Base-by-base conservation (phyloP, 1,140 invertebrate species). In the Nebria ingens region DNA sequence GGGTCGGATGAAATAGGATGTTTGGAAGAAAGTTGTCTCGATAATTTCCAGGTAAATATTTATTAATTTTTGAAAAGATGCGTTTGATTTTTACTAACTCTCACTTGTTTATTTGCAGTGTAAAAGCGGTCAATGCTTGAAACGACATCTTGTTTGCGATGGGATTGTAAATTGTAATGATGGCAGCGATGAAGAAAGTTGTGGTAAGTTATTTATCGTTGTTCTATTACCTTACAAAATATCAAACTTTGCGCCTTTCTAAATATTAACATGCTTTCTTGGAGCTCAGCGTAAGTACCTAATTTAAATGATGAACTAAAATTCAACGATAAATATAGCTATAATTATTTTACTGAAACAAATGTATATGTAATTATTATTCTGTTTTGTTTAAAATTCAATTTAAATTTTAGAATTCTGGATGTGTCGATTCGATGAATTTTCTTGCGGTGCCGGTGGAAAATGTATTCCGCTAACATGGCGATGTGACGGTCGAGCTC, bases 61-160 rank as follows among this genome's bases (percentile, higher is more conserved):
- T 4, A 34, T 12, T 21, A 50, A 2, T 52, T 51, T 4, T 21
- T 56, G 13, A 22, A 15, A 45, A 4, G 21, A 29, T 29, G 4
- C 4, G 25, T 29, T 29, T 29, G 13, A 49, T 4, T 49, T 49
- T 49, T 6, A 6, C 12, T 13, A 52, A 55, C 51, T 52, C 53
- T 53, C 21, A 19, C 19, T 54, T 56, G 19, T 11, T 45, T 55
- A 25, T 45, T 68, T 69, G 55, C 70, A 79, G 62, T 90, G 87
- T 64, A 65, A 69, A 2, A 84, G 76, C 68, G 85, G 85, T 13
- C 79, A 83, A 61, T 91, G 88, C 63, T 77, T 91, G 15, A 81
- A 77, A 58, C 68, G 80, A 55, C 73, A 82, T 60, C 72, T 85
- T 19, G 82, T 86, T 9, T 92, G 88, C 68, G 85, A 91, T 71